These are phyloP conservation scores for Rhynchopsitta pachyrhyncha DNA, from an alignment of 2,113 vertebrate genomes.

Conservation along the genomic window DNA sequence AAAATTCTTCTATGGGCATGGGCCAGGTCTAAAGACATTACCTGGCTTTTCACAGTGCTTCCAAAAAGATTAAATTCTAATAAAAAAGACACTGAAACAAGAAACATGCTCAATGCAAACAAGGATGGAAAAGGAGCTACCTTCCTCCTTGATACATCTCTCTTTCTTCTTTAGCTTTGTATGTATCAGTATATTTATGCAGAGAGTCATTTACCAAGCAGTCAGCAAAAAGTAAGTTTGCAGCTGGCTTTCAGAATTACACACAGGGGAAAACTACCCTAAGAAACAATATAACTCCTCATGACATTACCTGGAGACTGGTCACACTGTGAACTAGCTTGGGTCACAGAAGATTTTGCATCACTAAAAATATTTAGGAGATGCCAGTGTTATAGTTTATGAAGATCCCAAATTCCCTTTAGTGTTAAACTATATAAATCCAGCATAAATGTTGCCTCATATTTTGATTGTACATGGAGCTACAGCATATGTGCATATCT, in stretches of 20 bases:
- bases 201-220: background rate
- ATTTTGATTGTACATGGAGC: background rate
- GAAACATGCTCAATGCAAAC: background rate
- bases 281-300: background rate
- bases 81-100: background rate
- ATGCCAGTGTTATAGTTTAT: background rate
- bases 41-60: background rate
- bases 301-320: background rate
- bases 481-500: background rate
- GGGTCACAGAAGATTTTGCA: background rate
- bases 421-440: background rate
- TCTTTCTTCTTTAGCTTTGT: background rate
- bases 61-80: background rate
- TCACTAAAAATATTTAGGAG: background rate
- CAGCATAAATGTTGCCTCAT: background rate
- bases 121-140: background rate
- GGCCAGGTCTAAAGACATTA: background rate
- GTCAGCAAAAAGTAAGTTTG: background rate
- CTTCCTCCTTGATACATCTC: background rate
- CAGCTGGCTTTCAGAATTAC: background rate
- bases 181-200: background rate
- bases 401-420: background rate
- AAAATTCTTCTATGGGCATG: background rate
- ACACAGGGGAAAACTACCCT: background rate
- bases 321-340: fast-evolving